Percentiles rank a stretch among this genome's conserved stretches.
Evolutionary conservation across 2,888 invertebrate species (phyloP).

Genomic region (Lasioglossum zephyrum): DNA sequence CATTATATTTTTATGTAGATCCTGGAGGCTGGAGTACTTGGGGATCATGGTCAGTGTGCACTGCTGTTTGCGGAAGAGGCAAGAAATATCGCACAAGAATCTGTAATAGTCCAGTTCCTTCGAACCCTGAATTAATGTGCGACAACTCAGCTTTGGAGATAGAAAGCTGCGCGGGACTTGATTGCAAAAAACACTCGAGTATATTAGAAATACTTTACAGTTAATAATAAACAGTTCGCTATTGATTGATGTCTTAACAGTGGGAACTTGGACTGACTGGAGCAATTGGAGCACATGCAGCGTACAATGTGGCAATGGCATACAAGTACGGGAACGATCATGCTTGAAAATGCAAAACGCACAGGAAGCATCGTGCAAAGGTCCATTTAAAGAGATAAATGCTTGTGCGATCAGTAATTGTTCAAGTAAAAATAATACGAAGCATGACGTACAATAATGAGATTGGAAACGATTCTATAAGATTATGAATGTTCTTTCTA

Average conservation of each 20-base stretch:
- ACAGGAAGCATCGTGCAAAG: constrained; percentile 85
- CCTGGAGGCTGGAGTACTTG: constrained; percentile 85
- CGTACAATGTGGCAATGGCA: constrained; percentile 63
- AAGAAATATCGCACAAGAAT: constrained; percentile 82
- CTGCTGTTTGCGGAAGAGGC: constrained; percentile 85
- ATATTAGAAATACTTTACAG: background rate
- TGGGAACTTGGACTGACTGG: constrained; percentile 63
- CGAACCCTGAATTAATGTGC: constrained; percentile 58
- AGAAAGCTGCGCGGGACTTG: constrained; percentile 53
- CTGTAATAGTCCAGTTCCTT: constrained; percentile 81
- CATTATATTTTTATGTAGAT: constrained; percentile 23
- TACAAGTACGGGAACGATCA: constrained; percentile 67
- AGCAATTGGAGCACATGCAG: constrained; percentile 60
- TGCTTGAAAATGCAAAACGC: constrained; percentile 65
- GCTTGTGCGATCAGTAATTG: constrained; percentile 83
- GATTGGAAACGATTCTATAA: background rate
- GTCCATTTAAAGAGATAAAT: constrained; percentile 84
- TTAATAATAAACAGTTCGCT: background rate
- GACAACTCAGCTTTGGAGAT: constrained; percentile 49
- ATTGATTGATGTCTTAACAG: constrained; percentile 30
- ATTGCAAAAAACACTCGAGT: constrained; percentile 60
- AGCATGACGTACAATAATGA: background rate
- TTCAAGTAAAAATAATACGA: constrained; percentile 62
- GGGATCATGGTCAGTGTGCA: constrained; percentile 85
- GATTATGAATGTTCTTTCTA: background rate